phyloP scores from a whole-genome alignment of 1,140 invertebrate species.

The Aphis gossypii region DNA sequence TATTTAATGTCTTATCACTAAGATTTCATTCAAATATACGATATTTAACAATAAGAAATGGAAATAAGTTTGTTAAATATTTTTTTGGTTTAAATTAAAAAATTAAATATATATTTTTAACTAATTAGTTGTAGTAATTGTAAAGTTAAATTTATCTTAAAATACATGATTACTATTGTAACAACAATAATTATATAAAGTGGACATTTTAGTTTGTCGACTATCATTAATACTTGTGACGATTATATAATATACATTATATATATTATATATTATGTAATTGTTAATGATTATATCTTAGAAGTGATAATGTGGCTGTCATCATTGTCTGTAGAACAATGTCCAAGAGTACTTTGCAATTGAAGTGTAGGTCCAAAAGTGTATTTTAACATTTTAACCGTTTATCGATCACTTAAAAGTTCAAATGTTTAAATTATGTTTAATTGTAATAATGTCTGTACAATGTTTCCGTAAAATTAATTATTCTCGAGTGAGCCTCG shows the following conservation, averaged over 20 bases:
- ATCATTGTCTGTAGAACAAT: background rate
- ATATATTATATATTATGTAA: background rate
- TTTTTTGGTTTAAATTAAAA: background rate
- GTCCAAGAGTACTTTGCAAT: background rate
- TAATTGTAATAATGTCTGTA: background rate
- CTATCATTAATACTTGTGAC: background rate
- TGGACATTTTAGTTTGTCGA: background rate
- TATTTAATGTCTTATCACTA: background rate
- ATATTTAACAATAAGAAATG: background rate
- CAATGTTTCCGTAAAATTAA: constrained; percentile 25
- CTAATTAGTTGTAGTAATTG: background rate
- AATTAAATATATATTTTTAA: background rate
- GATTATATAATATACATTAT: background rate
- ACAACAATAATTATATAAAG: background rate
- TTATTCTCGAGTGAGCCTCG: constrained; percentile 11
- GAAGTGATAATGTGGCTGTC: background rate
- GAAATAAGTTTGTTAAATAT: background rate
- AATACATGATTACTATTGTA: background rate
- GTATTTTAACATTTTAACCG: background rate
- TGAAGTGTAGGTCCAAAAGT: background rate
- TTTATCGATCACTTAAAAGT: background rate
- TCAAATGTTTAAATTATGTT: background rate
- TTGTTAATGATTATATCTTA: background rate
- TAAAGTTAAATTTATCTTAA: background rate
- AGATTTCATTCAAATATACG: too few species aligned